These are phyloP conservation scores for Gnathonemus longibarbis DNA, from an alignment of 2,113 vertebrate genomes.

Conservation along the genomic window DNA sequence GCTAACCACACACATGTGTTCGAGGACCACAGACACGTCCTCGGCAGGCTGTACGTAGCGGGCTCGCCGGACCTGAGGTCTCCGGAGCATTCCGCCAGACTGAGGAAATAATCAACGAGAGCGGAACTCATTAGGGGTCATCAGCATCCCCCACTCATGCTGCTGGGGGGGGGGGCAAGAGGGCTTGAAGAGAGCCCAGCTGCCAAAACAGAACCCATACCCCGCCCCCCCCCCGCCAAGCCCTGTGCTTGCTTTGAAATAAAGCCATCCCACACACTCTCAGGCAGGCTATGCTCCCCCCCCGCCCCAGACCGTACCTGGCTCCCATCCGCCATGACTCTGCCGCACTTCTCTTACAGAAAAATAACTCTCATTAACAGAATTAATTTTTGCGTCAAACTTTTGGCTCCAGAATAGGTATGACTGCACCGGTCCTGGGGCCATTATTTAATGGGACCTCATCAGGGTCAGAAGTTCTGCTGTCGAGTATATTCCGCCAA, in stretches of 20 bases:
- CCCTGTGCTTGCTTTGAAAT: too few relatives aligned
- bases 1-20: constrained; percentile 10
- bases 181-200: constrained; percentile 1
- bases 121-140: constrained; percentile 15
- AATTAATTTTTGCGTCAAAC: not conserved
- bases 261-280: too few relatives aligned
- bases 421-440: not conserved
- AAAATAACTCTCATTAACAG: constrained; percentile 6
- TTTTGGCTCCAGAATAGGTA: constrained; percentile 1
- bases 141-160: not conserved
- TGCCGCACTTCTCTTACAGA: not conserved
- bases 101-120: constrained; percentile 1
- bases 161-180: not conserved
- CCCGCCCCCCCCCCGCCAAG: too few relatives aligned
- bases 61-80: not conserved
- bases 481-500: not conserved
- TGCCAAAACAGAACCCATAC: constrained; percentile 15
- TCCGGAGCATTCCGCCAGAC: not conserved
- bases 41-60: not conserved
- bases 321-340: not conserved
- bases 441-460: not conserved
- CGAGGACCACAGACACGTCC: not conserved
- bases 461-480: not conserved
- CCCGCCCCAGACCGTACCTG: not conserved
- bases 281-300: not conserved